Base-by-base conservation (phyloP, 2,797 vertebrate genomes). In the Buceros bicornis region DNA sequence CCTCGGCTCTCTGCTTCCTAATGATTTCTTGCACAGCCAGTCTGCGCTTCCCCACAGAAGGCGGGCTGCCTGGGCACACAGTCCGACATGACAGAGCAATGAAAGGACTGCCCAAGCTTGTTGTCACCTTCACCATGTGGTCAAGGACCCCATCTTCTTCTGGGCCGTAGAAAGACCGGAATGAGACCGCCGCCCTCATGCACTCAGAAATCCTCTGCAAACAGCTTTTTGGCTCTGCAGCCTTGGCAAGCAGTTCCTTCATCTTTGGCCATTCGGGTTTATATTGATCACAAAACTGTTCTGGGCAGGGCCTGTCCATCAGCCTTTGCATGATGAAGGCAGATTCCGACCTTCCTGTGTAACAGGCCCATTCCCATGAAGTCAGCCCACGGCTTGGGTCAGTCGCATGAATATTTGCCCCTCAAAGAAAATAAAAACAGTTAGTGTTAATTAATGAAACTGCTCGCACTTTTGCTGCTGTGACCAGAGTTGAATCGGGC, bases 121-220 rank as follows among this genome's bases (percentile, higher is more conserved):
- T 99, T 10, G 99, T 99, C 90, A 99, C 97, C 65, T 98, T 98
- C 86, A 99, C 99, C 99, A 99, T 99, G 97, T 99, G 99, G 96
- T 99, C 98, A 8, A 99, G 98, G 14, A 98, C 99, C 0, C 99
- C 99, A 0, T 99, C 98, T 7, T 99, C 99, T 85, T 98, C 98
- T 0, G 98, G 99, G 79, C 99, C 98, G 0, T 94, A 98, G 91
- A 98, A 97, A 2, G 98, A 97, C 9, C 97, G 98, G 19, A 99
- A 98, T 29, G 96, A 96, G 87, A 99, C 96, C 29, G 98, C n/a
- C 18, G 98, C 98, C 16, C 98, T 97, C 58, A 99, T 8, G 0
- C 98, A 98, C 88, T 98, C 98, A 0, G 98, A 97, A 81, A 99
- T 89, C 82, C 98, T 98, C 96, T 99, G 99, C 87, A 99, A 94